phyloP scores from a whole-genome alignment of 2,888 invertebrate genomes.

The Harmothoe impar region DNA sequence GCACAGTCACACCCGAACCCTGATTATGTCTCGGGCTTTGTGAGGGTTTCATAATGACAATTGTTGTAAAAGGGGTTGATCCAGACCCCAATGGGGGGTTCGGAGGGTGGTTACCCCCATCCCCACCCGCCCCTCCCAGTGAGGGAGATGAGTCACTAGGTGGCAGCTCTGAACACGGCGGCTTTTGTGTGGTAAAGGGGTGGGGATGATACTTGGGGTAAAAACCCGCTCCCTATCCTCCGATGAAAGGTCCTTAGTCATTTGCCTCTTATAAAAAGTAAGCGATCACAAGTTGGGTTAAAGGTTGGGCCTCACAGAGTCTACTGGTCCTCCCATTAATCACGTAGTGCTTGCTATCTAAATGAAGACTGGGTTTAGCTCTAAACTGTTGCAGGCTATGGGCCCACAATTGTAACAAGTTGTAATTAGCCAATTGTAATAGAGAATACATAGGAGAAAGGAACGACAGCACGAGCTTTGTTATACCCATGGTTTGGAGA shows the following conservation, averaged over 20 bases:
- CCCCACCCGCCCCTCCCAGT: neutral
- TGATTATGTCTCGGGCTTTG: slow-evolving; percentile 46
- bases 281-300: slow-evolving; percentile 19
- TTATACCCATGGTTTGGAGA: too few species aligned
- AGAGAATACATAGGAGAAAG: too few species aligned
- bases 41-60: slow-evolving; percentile 49
- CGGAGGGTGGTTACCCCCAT: neutral
- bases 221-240: neutral
- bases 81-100: neutral
- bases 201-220: slow-evolving; percentile 10
- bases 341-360: neutral
- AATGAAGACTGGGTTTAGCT: neutral
- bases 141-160: slow-evolving; percentile 35
- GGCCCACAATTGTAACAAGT: too few species aligned
- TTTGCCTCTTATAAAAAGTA: slow-evolving; percentile 20
- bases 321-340: neutral
- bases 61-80: slow-evolving; percentile 58
- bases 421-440: too few species aligned
- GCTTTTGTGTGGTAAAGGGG: slow-evolving; percentile 11
- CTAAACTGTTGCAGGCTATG: too few species aligned
- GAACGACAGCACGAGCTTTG: too few species aligned
- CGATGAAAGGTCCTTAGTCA: slow-evolving; percentile 52
- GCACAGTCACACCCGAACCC: slow-evolving; percentile 31
- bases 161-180: neutral
- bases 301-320: slow-evolving; percentile 5